Base-by-base conservation (phyloP, 2,113 vertebrate species). In the Mandrillus leucophaeus region DNA sequence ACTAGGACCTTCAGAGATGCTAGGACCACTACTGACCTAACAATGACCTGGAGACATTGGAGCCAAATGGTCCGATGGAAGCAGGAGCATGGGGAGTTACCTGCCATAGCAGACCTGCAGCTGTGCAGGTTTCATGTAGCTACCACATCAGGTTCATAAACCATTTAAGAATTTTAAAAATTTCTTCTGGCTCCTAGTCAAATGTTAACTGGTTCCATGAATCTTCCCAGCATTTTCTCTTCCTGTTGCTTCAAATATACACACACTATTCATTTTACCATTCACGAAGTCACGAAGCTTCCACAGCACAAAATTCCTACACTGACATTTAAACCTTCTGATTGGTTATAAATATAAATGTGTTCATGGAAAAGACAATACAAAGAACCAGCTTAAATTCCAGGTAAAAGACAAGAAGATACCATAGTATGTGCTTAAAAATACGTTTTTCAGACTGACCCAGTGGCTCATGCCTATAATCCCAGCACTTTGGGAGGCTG, bases 331-430 rank as follows among this genome's bases (percentile, higher is more conserved):
- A 68, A 89, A 61, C 14, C 20, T 25, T 81, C 32, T 8, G 35
- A 57, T 76, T 68, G 45, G 32, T 84, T 57, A 81, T 87, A 83
- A 94, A 72, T 57, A 20, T 57, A 87, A 89, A 95, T 61, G 25
- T 92, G 25, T 92, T 68, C 43, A 48, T 38, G 52, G 82, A 87
- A 92, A 96, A 93, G 59, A 75, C 23, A 82, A 72, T 50, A 70
- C 12, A 50, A 83, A 96, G 48, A 66, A 82, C 16, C 10, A 22
- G 48, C 2, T 66, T 83, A 95, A 95, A 82, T 84, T 72, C 27
- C 4, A 89, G 61, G 30, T 43, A 52, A 81, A 84, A 91, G 38
- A 50, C 27, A 93, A 83, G 8, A 61, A 64, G 30, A 64, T 64
- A 52, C 11, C 30, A 48, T 14, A 70, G n/a, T n/a, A 27, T 48